Evolutionary conservation across 2,113 vertebrate genomes (phyloP), one percentile per base, ranked within the genome.

Genomic region (Oncorhynchus keta): DNA sequence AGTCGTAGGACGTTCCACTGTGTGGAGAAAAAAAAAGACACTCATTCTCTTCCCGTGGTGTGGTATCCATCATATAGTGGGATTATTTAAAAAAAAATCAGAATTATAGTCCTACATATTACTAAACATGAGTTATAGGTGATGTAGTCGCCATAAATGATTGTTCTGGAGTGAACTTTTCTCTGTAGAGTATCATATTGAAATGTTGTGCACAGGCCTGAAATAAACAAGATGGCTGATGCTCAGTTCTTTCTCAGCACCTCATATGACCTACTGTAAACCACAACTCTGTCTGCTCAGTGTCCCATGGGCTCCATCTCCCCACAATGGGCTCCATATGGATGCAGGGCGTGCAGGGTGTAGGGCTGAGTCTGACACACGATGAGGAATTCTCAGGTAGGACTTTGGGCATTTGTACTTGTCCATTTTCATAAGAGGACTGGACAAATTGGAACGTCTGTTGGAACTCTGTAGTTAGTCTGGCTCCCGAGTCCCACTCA

Each of bases 401-500:
- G 16, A 24, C 83, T 61, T 0, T 20, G 76, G 65, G 76, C 79
- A 89, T 93, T 90, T 91, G 87, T 92, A 90, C 87, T 86, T 87
- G 90, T 92, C 89, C 73, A 70, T 68, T 86, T 89, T 85, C 78
- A 72, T 70, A 32, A 76, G 83, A 88, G 81, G 84, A 80, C 73
- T 5, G 79, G 85, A 90, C 88, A 89, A 91, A 92, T 87, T 85
- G 87, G 78, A 89, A 79, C 61, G 74, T 78, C 86, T 84, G 81
- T 68, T 64, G 72, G 66, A 39, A 77, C 51, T 84, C 70, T 80
- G 77, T 80, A 28, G 3, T 76, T 83, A 86, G 86, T 85, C 80
- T 84, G 71, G 76, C 83, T 90, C 90, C 89, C 87, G 86, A 85
- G 80, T 84, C 85, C 84, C 87, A 87, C 91, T 92, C 87, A 92